phyloP scores from a whole-genome alignment of 2,113 vertebrate species.

The Cyanocitta stelleri region DNA sequence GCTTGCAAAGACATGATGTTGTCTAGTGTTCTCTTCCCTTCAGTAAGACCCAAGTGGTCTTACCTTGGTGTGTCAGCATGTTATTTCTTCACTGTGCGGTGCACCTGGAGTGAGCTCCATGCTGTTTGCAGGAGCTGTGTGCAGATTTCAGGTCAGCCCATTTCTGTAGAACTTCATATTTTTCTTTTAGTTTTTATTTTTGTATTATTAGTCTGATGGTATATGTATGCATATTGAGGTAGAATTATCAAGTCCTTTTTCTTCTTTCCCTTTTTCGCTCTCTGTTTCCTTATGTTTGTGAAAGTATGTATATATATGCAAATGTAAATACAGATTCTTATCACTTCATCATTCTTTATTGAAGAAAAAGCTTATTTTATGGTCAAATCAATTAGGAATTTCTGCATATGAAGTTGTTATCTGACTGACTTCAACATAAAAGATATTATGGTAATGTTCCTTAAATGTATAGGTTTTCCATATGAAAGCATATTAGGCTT shows the following conservation, averaged over 20 bases:
- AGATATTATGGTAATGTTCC: not conserved
- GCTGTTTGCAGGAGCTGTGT: not conserved
- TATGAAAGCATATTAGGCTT: not conserved
- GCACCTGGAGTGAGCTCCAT: not conserved
- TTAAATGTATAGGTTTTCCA: not conserved
- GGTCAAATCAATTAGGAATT: conserved; percentile 29
- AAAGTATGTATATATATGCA: not conserved
- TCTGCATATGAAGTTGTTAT: not conserved
- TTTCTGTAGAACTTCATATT: not conserved
- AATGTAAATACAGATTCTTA: not conserved
- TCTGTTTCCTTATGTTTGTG: not conserved
- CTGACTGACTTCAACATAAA: not conserved
- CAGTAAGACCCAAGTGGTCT: not conserved
- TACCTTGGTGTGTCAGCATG: accelerated
- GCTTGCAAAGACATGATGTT: not conserved
- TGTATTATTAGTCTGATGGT: not conserved
- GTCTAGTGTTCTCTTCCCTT: not conserved
- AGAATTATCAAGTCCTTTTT: not conserved
- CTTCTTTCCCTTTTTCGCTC: not conserved
- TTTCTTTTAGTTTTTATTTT: not conserved
- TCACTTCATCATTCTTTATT: not conserved
- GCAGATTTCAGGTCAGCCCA: not conserved
- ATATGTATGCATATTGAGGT: not conserved
- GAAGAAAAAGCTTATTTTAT: conserved; percentile 34
- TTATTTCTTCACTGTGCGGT: not conserved